Evolutionary conservation across 2,113 vertebrate species (phyloP).

Genomic region (Callospermophilus lateralis): DNA sequence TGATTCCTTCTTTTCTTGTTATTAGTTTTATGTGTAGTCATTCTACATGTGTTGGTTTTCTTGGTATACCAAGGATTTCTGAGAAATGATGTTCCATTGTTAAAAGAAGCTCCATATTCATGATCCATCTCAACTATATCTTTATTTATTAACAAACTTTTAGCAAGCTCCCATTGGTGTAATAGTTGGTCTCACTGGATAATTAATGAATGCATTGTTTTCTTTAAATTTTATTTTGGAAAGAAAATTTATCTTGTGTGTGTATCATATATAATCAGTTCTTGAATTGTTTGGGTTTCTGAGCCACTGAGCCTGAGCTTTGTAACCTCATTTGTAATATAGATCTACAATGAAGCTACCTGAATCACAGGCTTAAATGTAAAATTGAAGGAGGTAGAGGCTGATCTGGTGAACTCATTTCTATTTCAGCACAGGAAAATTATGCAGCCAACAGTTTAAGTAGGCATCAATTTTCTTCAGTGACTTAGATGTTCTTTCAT

Average conservation of each 20-base stretch:
- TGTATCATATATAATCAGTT: not conserved
- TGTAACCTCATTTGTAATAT: not conserved
- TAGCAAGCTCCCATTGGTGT: not conserved
- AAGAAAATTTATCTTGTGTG: not conserved
- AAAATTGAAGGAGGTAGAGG: not conserved
- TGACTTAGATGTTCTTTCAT: not conserved
- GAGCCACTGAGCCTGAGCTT: not conserved
- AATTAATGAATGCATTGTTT: constrained; percentile 12
- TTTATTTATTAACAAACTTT: not conserved
- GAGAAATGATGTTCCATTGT: not conserved
- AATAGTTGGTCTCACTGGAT: not conserved
- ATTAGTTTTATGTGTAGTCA: not conserved
- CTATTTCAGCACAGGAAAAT: not conserved
- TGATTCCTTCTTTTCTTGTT: not conserved
- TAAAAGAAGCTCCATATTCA: not conserved
- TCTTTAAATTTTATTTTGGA: constrained; percentile 21
- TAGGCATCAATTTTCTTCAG: not conserved
- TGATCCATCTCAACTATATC: not conserved
- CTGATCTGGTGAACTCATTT: not conserved
- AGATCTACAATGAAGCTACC: not conserved
- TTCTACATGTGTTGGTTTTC: not conserved
- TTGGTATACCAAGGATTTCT: not conserved
- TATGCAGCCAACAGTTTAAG: not conserved
- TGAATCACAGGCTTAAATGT: not conserved
- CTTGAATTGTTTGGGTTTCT: not conserved